Evolutionary conservation across 2,888 invertebrate genomes (phyloP).

Genomic region (Heliothis peltigera): DNA sequence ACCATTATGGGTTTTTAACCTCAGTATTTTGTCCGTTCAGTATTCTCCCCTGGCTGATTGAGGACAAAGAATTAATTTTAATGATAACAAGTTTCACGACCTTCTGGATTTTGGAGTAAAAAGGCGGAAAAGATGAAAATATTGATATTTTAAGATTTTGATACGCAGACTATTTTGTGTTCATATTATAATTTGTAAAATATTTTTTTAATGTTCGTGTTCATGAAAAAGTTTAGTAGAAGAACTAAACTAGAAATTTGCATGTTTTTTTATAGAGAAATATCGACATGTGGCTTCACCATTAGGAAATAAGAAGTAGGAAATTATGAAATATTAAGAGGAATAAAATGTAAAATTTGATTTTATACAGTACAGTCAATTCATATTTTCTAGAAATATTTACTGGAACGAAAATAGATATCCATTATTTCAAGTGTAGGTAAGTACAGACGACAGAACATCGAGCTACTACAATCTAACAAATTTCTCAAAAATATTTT

Average conservation of each 20-base stretch:
- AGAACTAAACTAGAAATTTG: too few species aligned
- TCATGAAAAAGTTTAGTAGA: neutral
- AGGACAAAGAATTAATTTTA: constrained; percentile 18
- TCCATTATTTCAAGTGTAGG: neutral
- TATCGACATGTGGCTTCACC: constrained; percentile 51
- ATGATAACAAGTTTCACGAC: constrained; percentile 14
- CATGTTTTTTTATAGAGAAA: neutral
- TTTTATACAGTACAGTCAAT: too few species aligned
- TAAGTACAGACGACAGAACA: too few species aligned
- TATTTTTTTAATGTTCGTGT: neutral
- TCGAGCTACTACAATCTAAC: too few species aligned
- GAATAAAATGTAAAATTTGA: constrained; percentile 10
- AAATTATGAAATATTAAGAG: constrained; percentile 35
- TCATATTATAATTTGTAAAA: too few species aligned
- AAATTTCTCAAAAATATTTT: too few species aligned
- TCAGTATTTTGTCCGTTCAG: neutral
- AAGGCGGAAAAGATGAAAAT: neutral
- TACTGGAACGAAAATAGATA: neutral
- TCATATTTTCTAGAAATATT: too few species aligned
- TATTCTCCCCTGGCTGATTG: constrained; percentile 19
- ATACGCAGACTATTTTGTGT: too few species aligned
- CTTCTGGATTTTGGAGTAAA: neutral
- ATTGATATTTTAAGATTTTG: neutral
- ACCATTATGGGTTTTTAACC: neutral
- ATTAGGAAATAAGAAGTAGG: constrained; percentile 56